phyloP scores from a whole-genome alignment of 2,888 invertebrate species.

The Cancer borealis region DNA sequence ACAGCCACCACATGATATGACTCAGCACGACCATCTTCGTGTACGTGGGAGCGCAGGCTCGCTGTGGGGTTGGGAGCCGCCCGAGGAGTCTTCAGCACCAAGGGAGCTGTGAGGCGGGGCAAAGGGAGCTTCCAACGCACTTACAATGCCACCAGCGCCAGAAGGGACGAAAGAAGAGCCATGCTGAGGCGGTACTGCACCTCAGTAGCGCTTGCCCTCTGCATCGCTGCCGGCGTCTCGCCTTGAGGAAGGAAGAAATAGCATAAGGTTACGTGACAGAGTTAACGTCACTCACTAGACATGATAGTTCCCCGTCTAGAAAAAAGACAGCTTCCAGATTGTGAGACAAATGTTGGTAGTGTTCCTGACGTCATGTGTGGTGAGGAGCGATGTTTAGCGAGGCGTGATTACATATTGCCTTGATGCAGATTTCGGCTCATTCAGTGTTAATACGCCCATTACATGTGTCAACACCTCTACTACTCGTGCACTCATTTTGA shows the following conservation, averaged over 20 bases:
- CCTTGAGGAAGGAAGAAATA: slow-evolving; percentile 53
- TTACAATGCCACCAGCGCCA: slow-evolving; percentile 64
- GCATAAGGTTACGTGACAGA: neutral
- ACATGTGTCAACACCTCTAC: neutral
- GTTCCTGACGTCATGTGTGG: neutral
- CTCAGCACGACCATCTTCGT: slow-evolving; percentile 1
- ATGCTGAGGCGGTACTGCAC: slow-evolving; percentile 67
- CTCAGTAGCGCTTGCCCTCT: slow-evolving; percentile 71
- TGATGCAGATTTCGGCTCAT: neutral
- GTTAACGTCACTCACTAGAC: neutral
- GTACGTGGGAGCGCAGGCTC: neutral
- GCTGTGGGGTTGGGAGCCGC: neutral
- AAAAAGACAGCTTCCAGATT: neutral
- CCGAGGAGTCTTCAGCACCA: neutral
- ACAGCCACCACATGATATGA: slow-evolving; percentile 11
- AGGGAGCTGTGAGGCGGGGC: neutral
- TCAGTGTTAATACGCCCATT: neutral
- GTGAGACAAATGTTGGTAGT: neutral
- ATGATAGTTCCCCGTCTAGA: too few relatives aligned
- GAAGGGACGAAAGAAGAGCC: slow-evolving; percentile 57
- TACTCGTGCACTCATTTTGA: neutral
- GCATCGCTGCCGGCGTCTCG: slow-evolving; percentile 77
- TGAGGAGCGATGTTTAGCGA: neutral
- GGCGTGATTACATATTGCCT: neutral
- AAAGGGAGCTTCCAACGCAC: neutral